These are phyloP conservation scores for Spongia lamella DNA, from an alignment of 37 sponge, comb jelly and placozoan genomes.

Conservation along the genomic window DNA sequence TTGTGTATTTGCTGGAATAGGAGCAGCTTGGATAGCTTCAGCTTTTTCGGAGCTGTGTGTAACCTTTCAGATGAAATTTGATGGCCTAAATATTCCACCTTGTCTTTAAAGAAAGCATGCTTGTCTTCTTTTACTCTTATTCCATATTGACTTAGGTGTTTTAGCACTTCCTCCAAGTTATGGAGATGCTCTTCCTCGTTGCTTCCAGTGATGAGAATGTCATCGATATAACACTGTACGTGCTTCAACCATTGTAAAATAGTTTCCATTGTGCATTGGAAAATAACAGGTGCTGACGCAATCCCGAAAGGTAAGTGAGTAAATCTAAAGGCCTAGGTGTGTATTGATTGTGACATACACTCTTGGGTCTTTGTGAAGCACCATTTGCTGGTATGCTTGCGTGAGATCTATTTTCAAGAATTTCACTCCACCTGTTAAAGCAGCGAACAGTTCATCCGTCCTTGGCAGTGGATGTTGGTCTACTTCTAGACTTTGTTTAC, in stretches of 20 bases:
- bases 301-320: constrained; percentile 5
- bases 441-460: no score
- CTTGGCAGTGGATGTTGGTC: no score
- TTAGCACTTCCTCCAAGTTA: neutral
- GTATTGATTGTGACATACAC: no score
- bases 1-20: neutral
- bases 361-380: no score
- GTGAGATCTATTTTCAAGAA: no score
- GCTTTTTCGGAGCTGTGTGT: neutral
- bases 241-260: neutral
- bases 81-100: constrained; percentile 19
- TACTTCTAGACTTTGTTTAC: no score
- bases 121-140: neutral
- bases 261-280: constrained; percentile 5
- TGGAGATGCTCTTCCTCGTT: neutral
- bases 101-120: constrained; percentile 1
- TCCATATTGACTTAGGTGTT: neutral
- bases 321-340: neutral
- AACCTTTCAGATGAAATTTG: neutral
- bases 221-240: neutral
- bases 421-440: no score
- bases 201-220: neutral
- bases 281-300: constrained; percentile 5
- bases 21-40: constrained; percentile 6
- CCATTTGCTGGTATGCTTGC: no score